Percentiles rank a stretch among this genome's conserved stretches.
Conservation (phyloP, 2,888 invertebrate genomes). For the Spodoptera exigua region DNA sequence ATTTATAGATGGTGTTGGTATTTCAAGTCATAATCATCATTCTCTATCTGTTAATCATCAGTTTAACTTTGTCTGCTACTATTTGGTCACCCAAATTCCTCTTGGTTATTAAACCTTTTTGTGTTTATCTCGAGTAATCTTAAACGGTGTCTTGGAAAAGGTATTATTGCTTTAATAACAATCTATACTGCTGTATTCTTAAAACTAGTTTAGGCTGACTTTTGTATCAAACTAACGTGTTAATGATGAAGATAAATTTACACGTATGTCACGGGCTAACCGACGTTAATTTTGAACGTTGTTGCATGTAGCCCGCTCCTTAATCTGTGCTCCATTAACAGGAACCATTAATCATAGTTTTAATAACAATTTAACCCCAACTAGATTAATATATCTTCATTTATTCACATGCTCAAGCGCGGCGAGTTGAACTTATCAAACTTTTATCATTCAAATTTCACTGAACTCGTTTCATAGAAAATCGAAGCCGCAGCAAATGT, state of each 20-base stretch:
- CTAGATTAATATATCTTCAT: slow-evolving; percentile 89
- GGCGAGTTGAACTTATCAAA: slow-evolving; percentile 68
- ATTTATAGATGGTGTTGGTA: slow-evolving; percentile 20
- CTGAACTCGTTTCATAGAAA: slow-evolving; percentile 72
- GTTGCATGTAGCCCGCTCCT: slow-evolving; percentile 84
- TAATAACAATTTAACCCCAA: slow-evolving; percentile 89
- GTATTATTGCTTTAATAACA: slow-evolving; percentile 64
- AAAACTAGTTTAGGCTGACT: slow-evolving; percentile 56
- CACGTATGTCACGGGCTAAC: slow-evolving; percentile 80
- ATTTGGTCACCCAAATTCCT: slow-evolving; percentile 26
- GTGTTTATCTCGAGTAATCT: slow-evolving; percentile 25
- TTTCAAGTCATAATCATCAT: slow-evolving; percentile 48
- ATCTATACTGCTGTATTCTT: slow-evolving; percentile 63
- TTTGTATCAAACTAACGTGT: slow-evolving; percentile 73
- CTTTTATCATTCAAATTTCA: slow-evolving; percentile 87
- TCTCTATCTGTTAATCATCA: slow-evolving; percentile 50
- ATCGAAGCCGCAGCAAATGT: slow-evolving; percentile 81
- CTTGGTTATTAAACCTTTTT: slow-evolving; percentile 32
- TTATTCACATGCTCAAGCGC: slow-evolving; percentile 77
- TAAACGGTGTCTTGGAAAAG: slow-evolving; percentile 39
- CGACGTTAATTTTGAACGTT: slow-evolving; percentile 80
- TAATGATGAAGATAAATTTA: slow-evolving; percentile 87
- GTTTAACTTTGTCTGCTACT: slow-evolving; percentile 21
- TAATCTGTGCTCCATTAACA: slow-evolving; percentile 87
- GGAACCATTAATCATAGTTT: slow-evolving; percentile 88